phyloP scores from a whole-genome alignment of 2,888 invertebrate species.

The Pyrocoelia pectoralis region DNA sequence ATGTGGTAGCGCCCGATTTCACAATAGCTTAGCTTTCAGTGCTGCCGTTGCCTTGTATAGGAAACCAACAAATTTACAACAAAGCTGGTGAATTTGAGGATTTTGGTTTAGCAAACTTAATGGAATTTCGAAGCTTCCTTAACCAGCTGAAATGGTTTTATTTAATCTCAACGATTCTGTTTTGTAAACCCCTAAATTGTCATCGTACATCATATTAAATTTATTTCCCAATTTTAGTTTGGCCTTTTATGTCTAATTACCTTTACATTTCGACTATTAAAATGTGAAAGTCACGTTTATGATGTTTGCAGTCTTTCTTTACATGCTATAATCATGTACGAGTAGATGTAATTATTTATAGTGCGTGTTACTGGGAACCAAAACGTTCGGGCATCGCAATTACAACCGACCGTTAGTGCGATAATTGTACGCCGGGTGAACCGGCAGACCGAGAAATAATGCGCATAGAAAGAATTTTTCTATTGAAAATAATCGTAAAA shows the following conservation, averaged over 20 bases:
- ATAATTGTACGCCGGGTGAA: not conserved
- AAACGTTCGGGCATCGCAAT: not conserved
- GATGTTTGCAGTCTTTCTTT: not conserved
- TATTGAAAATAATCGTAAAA: no score
- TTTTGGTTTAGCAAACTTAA: constrained; percentile 15
- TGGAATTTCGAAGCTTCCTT: constrained; percentile 25
- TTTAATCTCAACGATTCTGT: constrained; percentile 4
- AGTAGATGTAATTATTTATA: not conserved
- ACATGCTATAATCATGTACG: not conserved
- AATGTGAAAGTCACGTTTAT: not conserved
- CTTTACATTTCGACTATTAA: not conserved
- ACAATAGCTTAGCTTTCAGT: constrained; percentile 37
- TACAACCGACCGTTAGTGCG: not conserved
- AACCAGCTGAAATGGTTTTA: constrained; percentile 13
- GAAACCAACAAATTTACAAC: constrained; percentile 49
- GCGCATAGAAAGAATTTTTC: no score
- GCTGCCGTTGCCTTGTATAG: constrained; percentile 43
- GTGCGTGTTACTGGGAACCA: not conserved
- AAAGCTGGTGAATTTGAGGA: constrained; percentile 22
- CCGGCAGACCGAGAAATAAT: not conserved
- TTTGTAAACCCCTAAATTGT: not conserved
- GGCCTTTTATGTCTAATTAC: not conserved
- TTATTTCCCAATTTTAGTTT: not conserved
- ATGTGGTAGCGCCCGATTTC: constrained; percentile 25
- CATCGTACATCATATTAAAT: constrained; percentile 9